Conservation (phyloP, 2,797 vertebrate species). For the Coluber constrictor region DNA sequence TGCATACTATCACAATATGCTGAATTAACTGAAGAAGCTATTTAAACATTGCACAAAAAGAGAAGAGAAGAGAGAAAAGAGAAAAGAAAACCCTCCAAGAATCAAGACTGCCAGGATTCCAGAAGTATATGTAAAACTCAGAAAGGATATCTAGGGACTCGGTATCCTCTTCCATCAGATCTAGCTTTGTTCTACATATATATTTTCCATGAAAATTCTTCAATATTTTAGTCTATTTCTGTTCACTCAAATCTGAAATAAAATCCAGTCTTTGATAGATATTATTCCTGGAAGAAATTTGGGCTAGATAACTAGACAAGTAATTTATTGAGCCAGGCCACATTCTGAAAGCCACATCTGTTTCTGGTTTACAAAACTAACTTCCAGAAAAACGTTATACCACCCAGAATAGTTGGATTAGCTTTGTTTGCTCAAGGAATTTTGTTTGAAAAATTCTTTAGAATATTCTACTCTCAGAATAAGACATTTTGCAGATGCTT, state of each 20-base stretch:
- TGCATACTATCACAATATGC: not conserved
- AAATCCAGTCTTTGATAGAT: not conserved
- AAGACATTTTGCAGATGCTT: not conserved
- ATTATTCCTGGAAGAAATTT: not conserved
- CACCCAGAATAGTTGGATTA: not conserved
- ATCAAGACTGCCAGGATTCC: not conserved
- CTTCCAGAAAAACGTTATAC: not conserved
- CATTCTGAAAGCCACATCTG: not conserved
- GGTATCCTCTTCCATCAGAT: not conserved
- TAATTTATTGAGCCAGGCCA: not conserved
- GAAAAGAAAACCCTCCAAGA: not conserved
- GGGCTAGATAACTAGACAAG: not conserved
- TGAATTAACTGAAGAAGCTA: not conserved
- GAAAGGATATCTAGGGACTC: not conserved
- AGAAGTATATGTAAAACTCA: not conserved
- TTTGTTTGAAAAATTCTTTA: not conserved
- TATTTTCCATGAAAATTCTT: not conserved
- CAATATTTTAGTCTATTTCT: not conserved
- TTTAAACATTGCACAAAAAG: not conserved
- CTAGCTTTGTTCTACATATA: not conserved
- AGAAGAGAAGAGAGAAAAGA: no score
- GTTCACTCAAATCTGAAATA: not conserved
- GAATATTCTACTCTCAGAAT: not conserved
- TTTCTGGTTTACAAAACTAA: not conserved
- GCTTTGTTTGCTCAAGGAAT: not conserved